Evolutionary conservation across 2,113 vertebrate genomes (phyloP).

Genomic region (Suricata suricatta): DNA sequence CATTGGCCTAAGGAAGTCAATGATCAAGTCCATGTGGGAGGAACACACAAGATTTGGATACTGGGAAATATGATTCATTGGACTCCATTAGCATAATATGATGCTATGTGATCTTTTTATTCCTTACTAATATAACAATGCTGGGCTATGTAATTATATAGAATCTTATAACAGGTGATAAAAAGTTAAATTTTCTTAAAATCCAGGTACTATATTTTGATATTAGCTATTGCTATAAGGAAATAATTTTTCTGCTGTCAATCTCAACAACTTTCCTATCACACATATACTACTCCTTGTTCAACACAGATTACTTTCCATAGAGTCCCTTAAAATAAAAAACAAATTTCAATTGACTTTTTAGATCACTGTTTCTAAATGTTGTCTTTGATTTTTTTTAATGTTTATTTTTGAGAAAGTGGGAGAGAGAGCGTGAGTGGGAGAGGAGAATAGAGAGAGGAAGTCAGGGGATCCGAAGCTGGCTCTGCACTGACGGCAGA

Average conservation of each 20-base stretch:
- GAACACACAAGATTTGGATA: not conserved
- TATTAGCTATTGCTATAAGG: not conserved
- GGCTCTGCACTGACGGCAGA: too few species aligned
- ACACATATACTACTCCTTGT: not conserved
- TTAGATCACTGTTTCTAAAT: not conserved
- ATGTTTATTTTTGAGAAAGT: too few species aligned
- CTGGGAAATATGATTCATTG: not conserved
- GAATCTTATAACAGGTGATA: not conserved
- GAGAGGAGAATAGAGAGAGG: too few species aligned
- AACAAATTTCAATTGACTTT: not conserved
- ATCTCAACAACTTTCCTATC: not conserved
- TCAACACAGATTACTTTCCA: not conserved
- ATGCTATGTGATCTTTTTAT: not conserved
- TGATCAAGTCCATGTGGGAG: not conserved
- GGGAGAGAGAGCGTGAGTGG: too few species aligned
- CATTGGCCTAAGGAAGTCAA: not conserved
- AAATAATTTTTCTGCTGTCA: not conserved
- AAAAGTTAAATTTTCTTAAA: slow-evolving; percentile 7
- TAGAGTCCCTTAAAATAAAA: not conserved
- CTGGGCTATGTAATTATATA: not conserved
- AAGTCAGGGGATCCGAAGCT: too few species aligned
- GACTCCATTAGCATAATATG: not conserved
- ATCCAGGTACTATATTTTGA: not conserved
- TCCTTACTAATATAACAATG: not conserved
- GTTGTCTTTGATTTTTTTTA: not conserved